Percentiles rank a stretch among this genome's conserved stretches.
Conservation (phyloP, 2,797 vertebrate genomes). For the Peromyscus eremicus region DNA sequence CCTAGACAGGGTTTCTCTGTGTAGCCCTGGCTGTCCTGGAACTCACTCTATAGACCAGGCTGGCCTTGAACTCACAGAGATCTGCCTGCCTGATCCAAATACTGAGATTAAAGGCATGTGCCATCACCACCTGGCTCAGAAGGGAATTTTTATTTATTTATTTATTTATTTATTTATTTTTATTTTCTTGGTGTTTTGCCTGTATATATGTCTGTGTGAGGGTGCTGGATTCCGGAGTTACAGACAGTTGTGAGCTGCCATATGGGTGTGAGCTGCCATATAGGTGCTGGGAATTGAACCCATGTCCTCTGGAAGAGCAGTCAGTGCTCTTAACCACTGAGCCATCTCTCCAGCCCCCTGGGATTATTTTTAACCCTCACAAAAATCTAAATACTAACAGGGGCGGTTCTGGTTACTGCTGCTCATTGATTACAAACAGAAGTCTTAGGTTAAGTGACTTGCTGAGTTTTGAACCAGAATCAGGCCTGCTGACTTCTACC, state of each 20-base stretch:
- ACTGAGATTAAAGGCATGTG: neutral
- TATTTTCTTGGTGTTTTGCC: no score
- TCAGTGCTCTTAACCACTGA: no score
- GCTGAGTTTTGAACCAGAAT: neutral
- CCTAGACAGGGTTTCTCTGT: neutral
- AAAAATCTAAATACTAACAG: neutral
- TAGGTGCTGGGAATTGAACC: no score
- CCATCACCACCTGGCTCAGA: neutral
- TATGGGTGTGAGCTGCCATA: no score
- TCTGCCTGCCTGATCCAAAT: neutral
- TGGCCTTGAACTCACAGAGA: neutral
- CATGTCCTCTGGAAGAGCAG: no score
- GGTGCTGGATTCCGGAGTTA: no score
- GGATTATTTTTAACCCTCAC: neutral
- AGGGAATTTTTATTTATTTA: neutral
- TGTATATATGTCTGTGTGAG: no score
- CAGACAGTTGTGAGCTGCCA: no score
- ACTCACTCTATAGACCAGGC: neutral
- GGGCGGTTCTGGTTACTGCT: neutral
- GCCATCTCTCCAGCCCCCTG: no score
- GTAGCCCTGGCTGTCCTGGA: neutral
- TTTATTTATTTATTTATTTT: no score
- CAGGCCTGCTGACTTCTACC: neutral
- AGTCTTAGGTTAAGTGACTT: constrained; percentile 18
- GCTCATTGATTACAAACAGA: neutral